phyloP scores from a whole-genome alignment of 2,888 invertebrate species.

The Cataglyphis livida region DNA sequence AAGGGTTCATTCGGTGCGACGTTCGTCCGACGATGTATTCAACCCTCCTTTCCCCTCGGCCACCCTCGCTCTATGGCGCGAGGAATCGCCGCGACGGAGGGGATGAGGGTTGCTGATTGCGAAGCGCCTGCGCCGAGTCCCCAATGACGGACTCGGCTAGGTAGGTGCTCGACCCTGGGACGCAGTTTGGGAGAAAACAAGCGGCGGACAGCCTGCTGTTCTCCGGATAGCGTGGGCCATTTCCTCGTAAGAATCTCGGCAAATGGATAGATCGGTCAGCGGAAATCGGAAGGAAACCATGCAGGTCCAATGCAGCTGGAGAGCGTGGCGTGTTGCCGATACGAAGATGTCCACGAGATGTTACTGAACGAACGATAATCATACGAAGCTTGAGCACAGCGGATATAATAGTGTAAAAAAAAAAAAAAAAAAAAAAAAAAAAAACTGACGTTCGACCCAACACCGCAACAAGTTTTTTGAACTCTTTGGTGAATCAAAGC shows the following conservation, averaged over 20 bases:
- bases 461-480: constrained; percentile 46
- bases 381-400: not conserved
- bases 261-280: constrained; percentile 17
- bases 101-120: constrained; percentile 65
- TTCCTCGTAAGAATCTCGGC: not conserved
- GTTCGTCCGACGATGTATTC: constrained; percentile 68
- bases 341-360: not conserved
- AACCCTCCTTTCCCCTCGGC: constrained; percentile 43
- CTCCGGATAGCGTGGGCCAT: constrained; percentile 54
- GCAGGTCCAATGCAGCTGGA: not conserved
- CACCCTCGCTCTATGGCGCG: constrained; percentile 27
- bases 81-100: constrained; percentile 62
- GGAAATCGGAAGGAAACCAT: not conserved
- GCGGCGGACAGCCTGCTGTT: constrained; percentile 62
- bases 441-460: constrained; percentile 45
- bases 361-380: constrained; percentile 1
- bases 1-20: constrained; percentile 47
- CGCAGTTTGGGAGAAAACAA: constrained; percentile 78
- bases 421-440: not conserved
- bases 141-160: constrained; percentile 81
- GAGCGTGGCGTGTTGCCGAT: not conserved
- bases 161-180: constrained; percentile 83
- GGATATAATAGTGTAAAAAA: constrained; percentile 13
- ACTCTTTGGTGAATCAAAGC: constrained; percentile 21
- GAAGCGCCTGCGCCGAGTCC: constrained; percentile 84